Base-by-base conservation (phyloP, 1,140 invertebrate genomes). In the Pinna nobilis region DNA sequence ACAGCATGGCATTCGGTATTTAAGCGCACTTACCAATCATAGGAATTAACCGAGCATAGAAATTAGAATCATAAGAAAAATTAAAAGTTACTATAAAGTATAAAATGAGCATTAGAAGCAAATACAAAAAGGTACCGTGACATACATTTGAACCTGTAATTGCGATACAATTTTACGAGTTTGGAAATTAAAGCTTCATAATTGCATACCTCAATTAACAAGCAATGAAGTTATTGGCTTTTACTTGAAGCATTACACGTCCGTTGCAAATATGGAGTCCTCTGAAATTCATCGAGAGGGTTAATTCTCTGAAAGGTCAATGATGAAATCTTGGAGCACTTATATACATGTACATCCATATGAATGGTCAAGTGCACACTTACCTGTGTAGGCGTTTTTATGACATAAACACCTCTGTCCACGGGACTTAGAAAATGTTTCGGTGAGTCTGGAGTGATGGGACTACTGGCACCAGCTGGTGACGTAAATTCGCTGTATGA, bases 371-470 rank as follows among this genome's bases (percentile, higher is more conserved):
- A n/a, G n/a, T n/a, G n/a, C 9, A 44, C n/a, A 44, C 9, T 44
- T 44, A 44, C 39, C 39, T 44, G 39, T 51, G 11, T 7, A 28
- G 67, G 67, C 20, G 51, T 53, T 49, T 70, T 78, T n/a, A 78
- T 68, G 32, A 74, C 66, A 39, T 78, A 78, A 1, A 78, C 41
- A 2, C 76, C 76, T 7, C 64, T 60, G 23, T 78, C 67, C 13
- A 74, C 41, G 18, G 59, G 55, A 32, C 51, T 70, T 9, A 78
- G 72, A 44, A 70, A 78, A 49, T 74, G 63, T 50, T 78, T 78
- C 4, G 76, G 76, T 20, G 76, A 78, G 11, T 78, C 76, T 13
- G 68, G 68, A 2, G 76, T 68, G 35, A 63, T n/a, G n/a, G 59
- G 59, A 9, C 35, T 37, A 20, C 59, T 44, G 6, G 59, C 37